phyloP scores from a whole-genome alignment of 2,888 invertebrate genomes.

The Eristalis pertinax region DNA sequence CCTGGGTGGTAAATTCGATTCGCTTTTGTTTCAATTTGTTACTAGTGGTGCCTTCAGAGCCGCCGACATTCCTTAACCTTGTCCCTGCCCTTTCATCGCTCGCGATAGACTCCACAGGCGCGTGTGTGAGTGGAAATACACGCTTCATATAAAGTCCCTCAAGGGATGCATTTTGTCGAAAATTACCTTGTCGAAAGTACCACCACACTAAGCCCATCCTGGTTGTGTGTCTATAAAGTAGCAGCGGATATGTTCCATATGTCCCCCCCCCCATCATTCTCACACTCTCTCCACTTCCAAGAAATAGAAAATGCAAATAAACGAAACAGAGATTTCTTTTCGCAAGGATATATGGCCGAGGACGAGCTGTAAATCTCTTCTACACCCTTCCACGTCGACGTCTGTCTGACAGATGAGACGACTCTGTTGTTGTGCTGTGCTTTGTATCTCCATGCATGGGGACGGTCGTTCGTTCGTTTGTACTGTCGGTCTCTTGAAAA shows the following conservation, averaged over 20 bases:
- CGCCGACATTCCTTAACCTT: constrained; percentile 15
- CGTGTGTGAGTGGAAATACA: constrained; percentile 50
- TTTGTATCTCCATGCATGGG: constrained; percentile 24
- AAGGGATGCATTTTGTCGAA: constrained; percentile 72
- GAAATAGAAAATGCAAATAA: constrained; percentile 63
- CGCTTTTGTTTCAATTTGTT: constrained; percentile 67
- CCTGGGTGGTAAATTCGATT: constrained; percentile 57
- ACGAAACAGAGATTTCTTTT: constrained; percentile 62
- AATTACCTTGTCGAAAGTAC: constrained; percentile 71
- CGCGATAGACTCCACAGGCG: constrained; percentile 22
- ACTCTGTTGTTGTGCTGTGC: constrained; percentile 13
- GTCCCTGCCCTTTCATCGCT: not conserved
- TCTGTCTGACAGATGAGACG: constrained; percentile 60
- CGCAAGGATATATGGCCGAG: constrained; percentile 47
- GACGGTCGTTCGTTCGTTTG: constrained; percentile 7
- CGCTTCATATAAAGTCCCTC: constrained; percentile 49
- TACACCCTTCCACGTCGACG: constrained; percentile 29
- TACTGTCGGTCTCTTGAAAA: constrained; percentile 21
- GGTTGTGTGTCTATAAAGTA: not conserved
- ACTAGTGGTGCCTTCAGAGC: constrained; percentile 26
- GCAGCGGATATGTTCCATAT: not conserved
- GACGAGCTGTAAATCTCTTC: constrained; percentile 63
- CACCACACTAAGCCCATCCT: not conserved
- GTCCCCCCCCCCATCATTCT: constrained; percentile 32
- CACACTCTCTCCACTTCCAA: too few relatives aligned